Base-by-base conservation (phyloP, 2,888 invertebrate species). In the Nowickia ferox region DNA sequence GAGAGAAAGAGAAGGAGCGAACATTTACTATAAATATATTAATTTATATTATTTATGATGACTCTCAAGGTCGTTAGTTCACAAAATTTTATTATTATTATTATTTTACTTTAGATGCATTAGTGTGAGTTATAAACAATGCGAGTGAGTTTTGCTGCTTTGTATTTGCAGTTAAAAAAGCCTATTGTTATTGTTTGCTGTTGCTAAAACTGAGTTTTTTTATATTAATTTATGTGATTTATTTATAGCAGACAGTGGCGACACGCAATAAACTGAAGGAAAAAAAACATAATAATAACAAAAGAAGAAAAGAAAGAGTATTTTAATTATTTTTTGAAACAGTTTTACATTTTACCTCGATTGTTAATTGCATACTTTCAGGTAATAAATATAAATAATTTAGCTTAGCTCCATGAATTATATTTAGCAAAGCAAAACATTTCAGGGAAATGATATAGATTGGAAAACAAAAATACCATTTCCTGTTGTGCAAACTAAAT, bases 181-280 rank as follows among this genome's bases (percentile, higher is more conserved):
- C 44, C n/a, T 30, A 71, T 71, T 63, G 15, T 48, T 46, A 48
- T 22, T 66, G 19, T 61, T 78, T 79, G 61, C 30, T 69, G 30
- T 46, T 76, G 44, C 11, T 30, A 17, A 17, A 10, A 46, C 38
- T 59, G 53, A 66, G 40, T 48, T 78, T 84, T 68, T 77, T 6
- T 30, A 6, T 30, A 40, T 77, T 55, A 80, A 76, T 81, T 68
- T 74, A 68, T 79, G 59, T 84, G 82, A 87, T 84, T 83, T 83
- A 85, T 83, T 79, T 69, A 46, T 42, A 77, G 57, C 57, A 80
- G 85, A 85, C 83, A 87, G 66, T 77, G 80, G 75, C 83, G 83
- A 80, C 84, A 85, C 77, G 84, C 81, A 78, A 78, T 68, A 81
- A 82, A 66, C 68, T 51, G 30, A 74, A 17, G 51, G 51, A 74